Conservation (phyloP, 2,888 invertebrate genomes). For the Hemithea aestivaria region DNA sequence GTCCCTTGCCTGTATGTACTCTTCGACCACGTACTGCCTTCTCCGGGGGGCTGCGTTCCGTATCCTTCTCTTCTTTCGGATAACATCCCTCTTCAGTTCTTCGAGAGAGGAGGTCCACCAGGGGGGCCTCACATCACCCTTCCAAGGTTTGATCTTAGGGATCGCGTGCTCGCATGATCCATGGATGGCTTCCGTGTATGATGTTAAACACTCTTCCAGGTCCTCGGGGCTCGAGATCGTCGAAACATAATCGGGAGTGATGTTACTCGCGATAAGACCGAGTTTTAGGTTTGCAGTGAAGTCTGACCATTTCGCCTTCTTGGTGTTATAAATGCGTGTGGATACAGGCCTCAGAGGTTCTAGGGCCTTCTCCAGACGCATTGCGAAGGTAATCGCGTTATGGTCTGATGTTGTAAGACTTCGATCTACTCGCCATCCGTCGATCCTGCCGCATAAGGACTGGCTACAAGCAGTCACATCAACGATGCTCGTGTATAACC, state of each 20-base stretch:
- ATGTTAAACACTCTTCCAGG: no score
- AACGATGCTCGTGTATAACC: conserved; percentile 17
- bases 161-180: no score
- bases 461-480: conserved; percentile 19
- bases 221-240: no score
- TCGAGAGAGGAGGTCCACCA: no score
- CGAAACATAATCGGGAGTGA: no score
- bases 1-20: conserved; percentile 8
- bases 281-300: no score
- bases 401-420: conserved; percentile 22
- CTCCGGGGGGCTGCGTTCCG: conserved; percentile 3
- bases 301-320: conserved; percentile 17
- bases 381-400: conserved; percentile 14
- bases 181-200: no score
- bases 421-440: conserved; percentile 9
- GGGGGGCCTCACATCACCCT: no score
- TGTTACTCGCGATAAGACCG: no score
- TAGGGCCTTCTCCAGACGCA: no score
- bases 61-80: conserved; percentile 1
- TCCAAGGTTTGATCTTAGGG: no score
- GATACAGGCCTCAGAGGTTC: conserved; percentile 10
- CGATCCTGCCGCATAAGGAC: conserved; percentile 2
- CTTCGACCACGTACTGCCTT: conserved; percentile 2
- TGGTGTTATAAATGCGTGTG: conserved; percentile 14
- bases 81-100: not conserved